Conservation (phyloP, 2,797 vertebrate genomes). For the Bryconaethiops microstoma region DNA sequence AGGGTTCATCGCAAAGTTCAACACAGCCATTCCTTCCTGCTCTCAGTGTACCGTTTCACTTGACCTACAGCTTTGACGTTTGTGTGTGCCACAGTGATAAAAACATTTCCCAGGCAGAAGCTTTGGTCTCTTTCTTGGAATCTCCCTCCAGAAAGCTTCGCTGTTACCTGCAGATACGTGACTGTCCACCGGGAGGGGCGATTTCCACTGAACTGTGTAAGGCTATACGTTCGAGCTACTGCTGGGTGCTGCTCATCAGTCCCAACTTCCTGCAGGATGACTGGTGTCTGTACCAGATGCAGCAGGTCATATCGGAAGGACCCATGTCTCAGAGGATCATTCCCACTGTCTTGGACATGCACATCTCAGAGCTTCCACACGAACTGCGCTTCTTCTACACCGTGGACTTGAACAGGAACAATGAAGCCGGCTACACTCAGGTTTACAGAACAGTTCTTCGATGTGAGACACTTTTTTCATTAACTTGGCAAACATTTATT, state of each 20-base stretch:
- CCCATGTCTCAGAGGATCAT: slow-evolving; percentile 81
- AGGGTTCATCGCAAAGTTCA: too few relatives aligned
- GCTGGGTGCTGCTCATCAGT: slow-evolving; percentile 84
- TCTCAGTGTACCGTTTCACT: slow-evolving; percentile 70
- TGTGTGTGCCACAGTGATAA: slow-evolving; percentile 85
- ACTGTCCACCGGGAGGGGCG: slow-evolving; percentile 73
- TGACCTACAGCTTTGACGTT: slow-evolving; percentile 79
- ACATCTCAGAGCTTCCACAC: slow-evolving; percentile 75
- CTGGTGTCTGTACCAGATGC: slow-evolving; percentile 90
- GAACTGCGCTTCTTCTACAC: slow-evolving; percentile 83
- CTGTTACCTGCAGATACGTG: slow-evolving; percentile 85
- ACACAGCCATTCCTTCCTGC: neutral
- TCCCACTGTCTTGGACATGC: slow-evolving; percentile 77
- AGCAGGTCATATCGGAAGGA: slow-evolving; percentile 82
- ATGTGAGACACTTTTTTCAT: slow-evolving; percentile 78
- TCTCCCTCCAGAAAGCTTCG: slow-evolving; percentile 71
- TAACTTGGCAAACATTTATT: neutral
- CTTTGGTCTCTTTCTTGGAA: slow-evolving; percentile 84
- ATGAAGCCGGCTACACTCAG: slow-evolving; percentile 71
- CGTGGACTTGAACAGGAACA: slow-evolving; percentile 71
- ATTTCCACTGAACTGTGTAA: slow-evolving; percentile 81
- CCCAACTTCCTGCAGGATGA: slow-evolving; percentile 82
- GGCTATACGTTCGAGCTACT: slow-evolving; percentile 81
- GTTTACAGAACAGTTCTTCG: slow-evolving; percentile 75
- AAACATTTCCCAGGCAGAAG: slow-evolving; percentile 73